phyloP scores from a whole-genome alignment of 1,140 invertebrate species.

The Cotesia glomerata region DNA sequence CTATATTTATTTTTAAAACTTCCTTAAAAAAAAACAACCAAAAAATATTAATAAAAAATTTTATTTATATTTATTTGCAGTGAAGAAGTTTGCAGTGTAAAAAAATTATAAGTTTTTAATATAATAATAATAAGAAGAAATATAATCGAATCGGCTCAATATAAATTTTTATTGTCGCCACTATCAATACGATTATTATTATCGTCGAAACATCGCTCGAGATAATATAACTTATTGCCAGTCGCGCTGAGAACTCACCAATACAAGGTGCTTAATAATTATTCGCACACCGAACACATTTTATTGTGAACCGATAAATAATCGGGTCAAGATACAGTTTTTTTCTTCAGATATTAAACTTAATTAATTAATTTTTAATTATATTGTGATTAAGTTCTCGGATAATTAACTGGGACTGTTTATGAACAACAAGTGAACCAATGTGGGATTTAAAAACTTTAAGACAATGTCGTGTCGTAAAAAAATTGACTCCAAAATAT shows the following conservation, averaged over 20 bases:
- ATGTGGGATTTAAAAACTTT: background rate
- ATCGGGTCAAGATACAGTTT: too few species aligned
- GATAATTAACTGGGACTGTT: background rate
- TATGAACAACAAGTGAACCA: background rate
- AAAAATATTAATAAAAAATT: too few species aligned
- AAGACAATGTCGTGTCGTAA: slow-evolving; percentile 46
- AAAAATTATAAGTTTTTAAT: background rate
- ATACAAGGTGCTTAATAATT: background rate
- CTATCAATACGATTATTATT: slow-evolving; percentile 30
- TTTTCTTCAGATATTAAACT: too few species aligned
- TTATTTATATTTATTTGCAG: too few species aligned
- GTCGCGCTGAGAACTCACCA: slow-evolving; percentile 2
- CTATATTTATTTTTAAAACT: too few species aligned
- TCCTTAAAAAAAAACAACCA: background rate
- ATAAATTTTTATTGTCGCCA: slow-evolving; percentile 3
- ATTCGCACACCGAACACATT: background rate
- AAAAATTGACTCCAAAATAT: slow-evolving; percentile 50
- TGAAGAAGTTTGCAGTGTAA: background rate
- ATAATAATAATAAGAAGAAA: too few species aligned
- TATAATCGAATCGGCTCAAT: too few species aligned
- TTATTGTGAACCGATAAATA: background rate
- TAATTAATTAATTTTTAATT: too few species aligned
- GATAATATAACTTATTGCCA: slow-evolving; percentile 18
- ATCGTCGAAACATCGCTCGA: slow-evolving; percentile 30
- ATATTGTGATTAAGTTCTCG: too few species aligned